phyloP scores from a whole-genome alignment of 2,888 invertebrate species.

The Mamestra brassicae region DNA sequence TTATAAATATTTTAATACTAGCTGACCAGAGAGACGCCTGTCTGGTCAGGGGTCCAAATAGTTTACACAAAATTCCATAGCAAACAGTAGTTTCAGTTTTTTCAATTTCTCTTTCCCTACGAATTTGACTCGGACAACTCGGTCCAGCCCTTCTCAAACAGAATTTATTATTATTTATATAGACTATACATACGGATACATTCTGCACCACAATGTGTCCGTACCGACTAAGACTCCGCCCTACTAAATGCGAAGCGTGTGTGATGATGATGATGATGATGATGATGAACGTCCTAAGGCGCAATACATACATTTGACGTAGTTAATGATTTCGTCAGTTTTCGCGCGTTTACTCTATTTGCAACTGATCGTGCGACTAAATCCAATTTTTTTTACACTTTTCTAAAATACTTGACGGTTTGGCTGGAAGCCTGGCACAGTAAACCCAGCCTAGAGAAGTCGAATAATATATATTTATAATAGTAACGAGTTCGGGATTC shows the following conservation, averaged over 20 bases:
- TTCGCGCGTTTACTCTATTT: neutral
- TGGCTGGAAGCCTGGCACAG: neutral
- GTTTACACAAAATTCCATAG: neutral
- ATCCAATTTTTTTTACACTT: neutral
- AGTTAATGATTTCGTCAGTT: neutral
- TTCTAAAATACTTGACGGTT: neutral
- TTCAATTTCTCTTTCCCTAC: neutral
- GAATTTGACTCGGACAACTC: neutral
- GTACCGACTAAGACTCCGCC: neutral
- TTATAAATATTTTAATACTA: neutral
- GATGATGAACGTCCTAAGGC: neutral
- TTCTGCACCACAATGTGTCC: neutral
- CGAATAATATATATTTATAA: slow-evolving; percentile 1
- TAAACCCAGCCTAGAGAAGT: slow-evolving; percentile 1
- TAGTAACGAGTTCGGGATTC: slow-evolving; percentile 42
- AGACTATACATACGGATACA: neutral
- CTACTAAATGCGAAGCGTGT: slow-evolving; percentile 1
- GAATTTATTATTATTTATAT: neutral
- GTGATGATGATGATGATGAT: neutral
- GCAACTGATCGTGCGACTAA: neutral
- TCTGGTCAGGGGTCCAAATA: neutral
- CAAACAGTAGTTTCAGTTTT: neutral
- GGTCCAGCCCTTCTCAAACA: neutral
- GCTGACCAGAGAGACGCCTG: neutral
- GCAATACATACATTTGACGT: neutral